Base-by-base conservation (phyloP, 2,888 invertebrate species). In the Fissipunctia ypsillon region DNA sequence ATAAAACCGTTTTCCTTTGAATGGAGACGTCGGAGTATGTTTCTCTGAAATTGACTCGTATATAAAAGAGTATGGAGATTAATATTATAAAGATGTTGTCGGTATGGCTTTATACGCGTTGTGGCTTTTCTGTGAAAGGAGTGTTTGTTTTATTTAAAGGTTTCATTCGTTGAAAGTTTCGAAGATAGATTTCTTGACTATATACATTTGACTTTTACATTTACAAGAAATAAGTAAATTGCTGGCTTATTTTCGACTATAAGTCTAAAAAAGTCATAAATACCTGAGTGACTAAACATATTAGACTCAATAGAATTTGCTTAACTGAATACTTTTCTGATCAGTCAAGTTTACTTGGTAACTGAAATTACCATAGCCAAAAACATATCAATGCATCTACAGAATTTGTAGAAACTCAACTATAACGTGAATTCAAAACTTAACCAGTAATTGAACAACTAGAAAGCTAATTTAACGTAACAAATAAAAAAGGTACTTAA, bases 1-100 rank as follows among this genome's bases (percentile, higher is more conserved):
- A 93, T 94, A 93, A 93, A 92, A 93, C 85, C 89, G 89, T 90
- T 90, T 91, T 85, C 87, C 87, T 84, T 81, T 81, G 86, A 86
- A 92, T 91, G 89, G 90, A 91, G 91, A 90, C 84, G 89, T 87
- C 81, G 78, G 80, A 78, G 81, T 72, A 71, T 80, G 81, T 84
- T 84, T 82, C 75, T 78, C 79, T 73, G 77, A 85, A 88, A 90
- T 89, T 86, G 88, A 88, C 86, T 90, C 83, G 45, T 71, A 69
- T 64, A 52, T 56, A 67, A 69, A 48, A 28, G 61, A 77, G 56
- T 73, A 75, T 70, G 56, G 43, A 72, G 67, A 84, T 83, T 85
- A 78, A 73, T 83, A 75, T 80, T 59, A 69, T 70, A 69, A 64
- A 67, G 14, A 69, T 77, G 56, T 45, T 50, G 31, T 60, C 35